Evolutionary conservation across 2,888 invertebrate genomes (phyloP).

Genomic region (Acrobeloides nanus): DNA sequence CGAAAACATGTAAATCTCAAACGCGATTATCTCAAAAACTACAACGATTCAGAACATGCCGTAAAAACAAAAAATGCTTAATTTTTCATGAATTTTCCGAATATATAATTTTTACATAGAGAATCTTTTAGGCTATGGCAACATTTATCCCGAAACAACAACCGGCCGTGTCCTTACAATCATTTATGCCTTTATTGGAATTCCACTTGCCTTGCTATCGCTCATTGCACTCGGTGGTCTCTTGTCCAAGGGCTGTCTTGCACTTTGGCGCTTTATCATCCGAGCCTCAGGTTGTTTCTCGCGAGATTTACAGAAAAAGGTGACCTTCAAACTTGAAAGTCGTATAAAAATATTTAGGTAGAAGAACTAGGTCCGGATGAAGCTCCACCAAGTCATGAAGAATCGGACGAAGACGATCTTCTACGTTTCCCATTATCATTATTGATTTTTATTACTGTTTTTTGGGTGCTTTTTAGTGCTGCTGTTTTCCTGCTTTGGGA

Average conservation of each 20-base stretch:
- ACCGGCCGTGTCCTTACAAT: conserved; percentile 45
- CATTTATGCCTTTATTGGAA: conserved; percentile 32
- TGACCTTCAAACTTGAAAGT: too few species aligned
- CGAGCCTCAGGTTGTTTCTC: conserved; percentile 32
- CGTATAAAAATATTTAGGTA: conserved; percentile 17
- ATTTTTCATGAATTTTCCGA: too few species aligned
- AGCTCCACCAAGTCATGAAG: neutral
- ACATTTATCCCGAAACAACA: conserved; percentile 41
- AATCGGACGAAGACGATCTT: conserved; percentile 29
- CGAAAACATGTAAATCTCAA: too few species aligned
- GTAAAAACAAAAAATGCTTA: too few species aligned
- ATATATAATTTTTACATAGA: too few species aligned
- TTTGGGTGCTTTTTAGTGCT: conserved; percentile 46
- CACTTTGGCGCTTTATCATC: conserved; percentile 16
- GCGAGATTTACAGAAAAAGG: conserved; percentile 45
- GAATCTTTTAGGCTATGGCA: conserved; percentile 52
- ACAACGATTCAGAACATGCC: too few species aligned
- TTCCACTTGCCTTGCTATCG: conserved; percentile 47
- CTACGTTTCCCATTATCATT: conserved; percentile 48
- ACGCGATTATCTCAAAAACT: too few species aligned
- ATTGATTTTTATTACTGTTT: conserved; percentile 36
- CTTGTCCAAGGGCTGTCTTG: conserved; percentile 38
- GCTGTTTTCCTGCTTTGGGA: conserved; percentile 37
- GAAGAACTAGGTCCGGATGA: conserved; percentile 21
- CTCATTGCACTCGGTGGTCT: conserved; percentile 41